Conservation (phyloP, 2,113 vertebrate genomes). For the Myanophis thanlyinensis region DNA sequence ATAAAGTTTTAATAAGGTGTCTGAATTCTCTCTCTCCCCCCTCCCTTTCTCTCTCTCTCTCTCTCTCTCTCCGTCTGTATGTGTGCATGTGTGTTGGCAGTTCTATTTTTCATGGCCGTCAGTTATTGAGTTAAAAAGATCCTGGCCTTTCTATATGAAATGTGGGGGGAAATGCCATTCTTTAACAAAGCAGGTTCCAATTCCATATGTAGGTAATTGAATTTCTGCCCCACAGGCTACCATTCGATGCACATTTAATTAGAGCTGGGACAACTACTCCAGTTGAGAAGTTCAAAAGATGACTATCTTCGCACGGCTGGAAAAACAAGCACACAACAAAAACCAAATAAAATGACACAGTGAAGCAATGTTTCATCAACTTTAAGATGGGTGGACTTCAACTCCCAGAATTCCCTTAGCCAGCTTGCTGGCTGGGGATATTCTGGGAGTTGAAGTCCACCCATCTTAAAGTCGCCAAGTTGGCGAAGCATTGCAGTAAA, state of each 20-base stretch:
- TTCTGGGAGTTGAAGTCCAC: neutral
- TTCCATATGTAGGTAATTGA: neutral
- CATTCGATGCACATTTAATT: neutral
- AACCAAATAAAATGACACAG: neutral
- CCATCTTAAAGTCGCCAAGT: neutral
- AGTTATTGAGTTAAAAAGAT: neutral
- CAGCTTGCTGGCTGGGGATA: neutral
- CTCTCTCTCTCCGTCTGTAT: neutral
- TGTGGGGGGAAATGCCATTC: neutral
- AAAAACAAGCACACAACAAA: neutral
- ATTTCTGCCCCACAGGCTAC: neutral
- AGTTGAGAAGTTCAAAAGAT: neutral
- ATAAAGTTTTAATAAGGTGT: slow-evolving; percentile 21
- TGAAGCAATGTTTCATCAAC: neutral
- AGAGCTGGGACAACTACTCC: neutral
- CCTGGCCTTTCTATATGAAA: neutral
- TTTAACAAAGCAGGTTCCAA: neutral
- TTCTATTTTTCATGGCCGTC: neutral
- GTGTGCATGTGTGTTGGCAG: neutral
- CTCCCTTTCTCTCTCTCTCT: too few relatives aligned
- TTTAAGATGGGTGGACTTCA: neutral
- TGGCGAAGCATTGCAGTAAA: neutral
- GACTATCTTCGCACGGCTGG: too few relatives aligned
- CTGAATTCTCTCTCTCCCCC: neutral
- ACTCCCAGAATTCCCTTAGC: neutral